Base-by-base conservation (phyloP, 2,888 invertebrate species). In the Andrena minutula region DNA sequence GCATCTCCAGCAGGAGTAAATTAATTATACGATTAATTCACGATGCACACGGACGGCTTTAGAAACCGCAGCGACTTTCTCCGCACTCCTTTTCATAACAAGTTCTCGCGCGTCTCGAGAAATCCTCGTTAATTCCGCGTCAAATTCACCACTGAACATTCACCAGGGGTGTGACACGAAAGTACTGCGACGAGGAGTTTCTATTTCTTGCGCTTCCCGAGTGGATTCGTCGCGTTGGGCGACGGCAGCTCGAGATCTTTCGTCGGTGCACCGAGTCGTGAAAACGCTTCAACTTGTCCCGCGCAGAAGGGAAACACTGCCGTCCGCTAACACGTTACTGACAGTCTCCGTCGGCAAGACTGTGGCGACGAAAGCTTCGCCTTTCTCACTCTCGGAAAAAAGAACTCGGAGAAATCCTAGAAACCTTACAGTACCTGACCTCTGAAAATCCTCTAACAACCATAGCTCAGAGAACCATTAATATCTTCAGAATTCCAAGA, bases 231-330 rank as follows among this genome's bases (percentile, higher is more conserved):
- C 41, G 58, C 58, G 51, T 70, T 66, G 53, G 53, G 12, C 41
- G 49, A 8, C 26, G 61, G 12, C 26, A 56, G 41, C 65, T 56
- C 56, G 63, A 72, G 71, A 71, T 60, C 66, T 80, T 72, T 76
- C 75, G 77, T 80, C 26, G 60, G 26, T 35, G 66, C 66, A 58
- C 20, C 72, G 41, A 61, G 35, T 61, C 82, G 78, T 79, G 71
- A 30, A 53, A 41, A 2, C 51, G 8, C 71, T 66, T 20, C 30
- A 53, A 7, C 41, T 28, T 70, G 63, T 69, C 75, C 12, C 26
- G 10, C 32, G n/a, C 28, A 23, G 26, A 35, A 2, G 23, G 8
- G 2, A 41, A 51, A 51, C 51, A 20, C 49, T 64, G 35, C 16
- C 10, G 23, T 20, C 23, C 10, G 10, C 26, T 7, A 28, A 10